Evolutionary conservation across 2,888 invertebrate species (phyloP), one percentile per base, ranked within the genome.

Genomic region (Patella ulyssiponensis): DNA sequence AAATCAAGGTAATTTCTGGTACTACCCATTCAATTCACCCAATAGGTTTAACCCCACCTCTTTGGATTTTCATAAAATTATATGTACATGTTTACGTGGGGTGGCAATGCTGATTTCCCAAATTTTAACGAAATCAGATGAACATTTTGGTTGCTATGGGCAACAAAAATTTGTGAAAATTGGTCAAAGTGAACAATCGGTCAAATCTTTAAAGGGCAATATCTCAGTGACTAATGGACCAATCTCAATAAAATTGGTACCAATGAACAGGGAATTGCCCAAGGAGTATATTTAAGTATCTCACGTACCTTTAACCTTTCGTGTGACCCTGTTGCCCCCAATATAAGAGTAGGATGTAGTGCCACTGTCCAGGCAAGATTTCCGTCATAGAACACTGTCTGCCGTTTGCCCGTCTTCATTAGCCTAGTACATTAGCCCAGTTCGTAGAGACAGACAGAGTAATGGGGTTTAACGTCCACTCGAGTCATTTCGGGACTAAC

Each of bases 1-100:
- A 86, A 87, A 78, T 89, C 91, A 72, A 90, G 91, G 91, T 91
- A 82, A 70, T 74, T 71, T 52, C 1, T 69, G 7, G 27, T n/a
- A n/a, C n/a, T n/a, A n/a, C n/a, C n/a, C n/a, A n/a, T n/a, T n/a
- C n/a, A n/a, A n/a, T n/a, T n/a, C 33, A 33, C 33, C 33, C 33
- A 33, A 33, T 33, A 0, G 5, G 33, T 56, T 54, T 54, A 54
- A 2, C 56, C 56, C 14, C 56, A 56, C 9, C 56, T n/a, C 56
- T 0, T 56, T 56, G 3, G 9, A 56, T 56, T 56, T 56, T 17
- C 14, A 56, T 9, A 4, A 56, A 56, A 56, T 56, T 56, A 11
- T 14, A n/a, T 56, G n/a, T n/a, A 56, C 56, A 56, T 56, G 17
- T 54, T 54, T 1, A 54, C 0, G 17, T 54, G 12, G 12, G 17